A percentile compares a stretch with the other conserved stretches of the same genome.
Conservation (phyloP, 2,113 vertebrate genomes). For the zebrafish (Danio rerio) region GRCz12tu NC_133194.1:39901001-39901500, state of each 20-base stretch:
- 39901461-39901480: background rate
- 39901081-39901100: conserved; percentile 42
- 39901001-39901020: conserved; percentile 34
- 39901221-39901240: conserved; percentile 5
- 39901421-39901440: background rate
- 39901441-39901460: background rate
- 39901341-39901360: background rate
- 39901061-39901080: conserved; percentile 27
- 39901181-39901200: conserved; percentile 24
- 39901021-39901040: background rate
- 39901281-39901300: background rate
- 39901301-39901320: background rate
- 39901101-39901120: conserved; percentile 53
- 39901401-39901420: conserved; percentile 40
- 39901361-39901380: conserved; percentile 24
- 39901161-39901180: conserved; percentile 26
- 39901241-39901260: conserved; percentile 42
- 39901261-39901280: conserved; percentile 5
- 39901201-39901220: conserved; percentile 31
- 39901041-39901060: conserved; percentile 41
- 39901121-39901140: conserved; percentile 41
- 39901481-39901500: conserved; percentile 16
- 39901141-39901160: conserved; percentile 51
- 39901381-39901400: conserved; percentile 11
- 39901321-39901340: background rate